Conservation (phyloP, 2,888 invertebrate species). For the Pandemis corylana region DNA sequence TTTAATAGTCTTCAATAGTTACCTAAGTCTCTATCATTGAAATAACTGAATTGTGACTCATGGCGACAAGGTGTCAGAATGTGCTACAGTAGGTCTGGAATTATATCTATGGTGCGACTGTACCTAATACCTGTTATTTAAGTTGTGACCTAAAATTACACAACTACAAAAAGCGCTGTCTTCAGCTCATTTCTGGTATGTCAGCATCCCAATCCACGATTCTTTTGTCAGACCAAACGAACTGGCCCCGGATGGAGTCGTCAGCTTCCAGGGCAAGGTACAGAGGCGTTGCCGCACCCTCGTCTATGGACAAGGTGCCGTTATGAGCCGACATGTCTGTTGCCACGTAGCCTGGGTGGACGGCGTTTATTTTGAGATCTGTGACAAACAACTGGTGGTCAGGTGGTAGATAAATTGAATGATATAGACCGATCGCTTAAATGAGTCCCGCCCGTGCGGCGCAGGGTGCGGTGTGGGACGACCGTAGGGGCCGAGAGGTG, state of each 20-base stretch:
- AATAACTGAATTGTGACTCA: no score
- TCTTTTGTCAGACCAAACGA: constrained; percentile 85
- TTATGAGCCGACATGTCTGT: constrained; percentile 91
- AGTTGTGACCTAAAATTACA: not conserved
- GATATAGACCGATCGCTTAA: not conserved
- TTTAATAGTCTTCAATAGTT: no score
- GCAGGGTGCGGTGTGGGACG: no score
- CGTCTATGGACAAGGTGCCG: constrained; percentile 85
- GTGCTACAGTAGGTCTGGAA: no score
- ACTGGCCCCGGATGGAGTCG: constrained; percentile 85
- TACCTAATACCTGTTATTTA: no score
- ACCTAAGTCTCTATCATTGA: no score
- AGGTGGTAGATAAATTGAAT: not conserved
- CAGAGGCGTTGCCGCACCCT: constrained; percentile 83
- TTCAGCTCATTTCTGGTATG: constrained; percentile 35
- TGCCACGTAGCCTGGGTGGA: constrained; percentile 91
- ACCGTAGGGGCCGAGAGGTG: no score
- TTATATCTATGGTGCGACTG: no score
- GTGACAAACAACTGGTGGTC: constrained; percentile 54
- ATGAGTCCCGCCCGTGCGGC: no score
- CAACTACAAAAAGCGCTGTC: not conserved
- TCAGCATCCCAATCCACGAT: constrained; percentile 84
- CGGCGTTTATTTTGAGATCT: constrained; percentile 88
- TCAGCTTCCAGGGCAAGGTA: constrained; percentile 84
- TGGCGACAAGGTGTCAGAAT: no score